Percentiles rank a stretch among this genome's conserved stretches.
Conservation (phyloP, 92 coral and sea anemone genomes). For the Heliopora coerulea region DNA sequence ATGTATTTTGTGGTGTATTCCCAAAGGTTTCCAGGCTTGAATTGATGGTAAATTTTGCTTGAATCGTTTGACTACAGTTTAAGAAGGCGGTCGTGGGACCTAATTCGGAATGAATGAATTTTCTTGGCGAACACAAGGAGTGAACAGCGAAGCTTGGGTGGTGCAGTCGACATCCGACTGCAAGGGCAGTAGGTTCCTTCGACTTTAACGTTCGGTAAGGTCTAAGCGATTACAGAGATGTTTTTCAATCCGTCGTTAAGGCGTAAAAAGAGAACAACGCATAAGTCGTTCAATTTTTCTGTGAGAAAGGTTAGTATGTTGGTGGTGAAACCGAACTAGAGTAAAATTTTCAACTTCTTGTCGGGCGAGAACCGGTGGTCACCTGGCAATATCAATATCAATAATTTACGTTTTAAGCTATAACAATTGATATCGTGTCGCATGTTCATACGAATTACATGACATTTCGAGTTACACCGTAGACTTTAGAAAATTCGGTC, state of each 20-base stretch:
- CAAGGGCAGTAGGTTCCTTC: too few relatives aligned
- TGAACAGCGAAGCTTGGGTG: not conserved
- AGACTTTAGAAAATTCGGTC: too few relatives aligned
- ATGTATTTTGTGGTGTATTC: conserved; percentile 20
- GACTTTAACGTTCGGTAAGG: not conserved
- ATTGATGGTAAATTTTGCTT: not conserved
- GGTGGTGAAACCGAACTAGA: not conserved
- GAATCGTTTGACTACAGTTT: conserved; percentile 10
- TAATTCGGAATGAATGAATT: not conserved
- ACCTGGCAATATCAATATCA: not conserved
- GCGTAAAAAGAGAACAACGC: conserved; percentile 15
- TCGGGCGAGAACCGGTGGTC: not conserved
- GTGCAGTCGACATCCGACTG: not conserved
- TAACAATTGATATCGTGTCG: conserved; percentile 5
- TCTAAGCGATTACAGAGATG: conserved; percentile 8
- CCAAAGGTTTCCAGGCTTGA: conserved; percentile 14
- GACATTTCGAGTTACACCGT: too few relatives aligned
- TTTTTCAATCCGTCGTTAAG: conserved; percentile 2
- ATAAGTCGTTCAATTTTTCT: conserved; percentile 7
- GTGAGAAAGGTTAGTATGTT: conserved; percentile 31
- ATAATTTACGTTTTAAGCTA: conserved; percentile 10
- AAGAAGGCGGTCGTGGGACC: not conserved
- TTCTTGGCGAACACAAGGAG: not conserved
- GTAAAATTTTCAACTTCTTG: not conserved
- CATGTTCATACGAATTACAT: too few relatives aligned